Conservation (phyloP, 2,888 invertebrate genomes). For the Tetranychus piercei region DNA sequence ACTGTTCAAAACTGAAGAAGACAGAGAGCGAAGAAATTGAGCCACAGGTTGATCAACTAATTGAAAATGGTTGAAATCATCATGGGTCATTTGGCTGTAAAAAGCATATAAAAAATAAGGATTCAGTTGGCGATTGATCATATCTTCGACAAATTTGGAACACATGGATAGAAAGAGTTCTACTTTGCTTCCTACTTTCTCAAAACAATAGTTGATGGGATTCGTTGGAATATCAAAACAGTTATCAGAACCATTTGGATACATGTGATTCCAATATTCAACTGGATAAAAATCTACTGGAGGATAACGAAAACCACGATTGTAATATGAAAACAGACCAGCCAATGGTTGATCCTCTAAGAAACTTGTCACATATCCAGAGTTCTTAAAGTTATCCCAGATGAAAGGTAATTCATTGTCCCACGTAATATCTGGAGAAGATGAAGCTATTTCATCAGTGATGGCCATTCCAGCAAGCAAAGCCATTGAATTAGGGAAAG, state of each 20-base stretch:
- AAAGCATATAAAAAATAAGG: constrained; percentile 20
- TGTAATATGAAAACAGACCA: constrained; percentile 56
- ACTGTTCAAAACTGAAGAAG: constrained; percentile 12
- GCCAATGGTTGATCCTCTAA: constrained; percentile 61
- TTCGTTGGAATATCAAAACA: too few species aligned
- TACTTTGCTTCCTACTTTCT: not conserved
- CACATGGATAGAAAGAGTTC: not conserved
- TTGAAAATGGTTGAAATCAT: constrained; percentile 21
- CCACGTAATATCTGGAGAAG: constrained; percentile 3
- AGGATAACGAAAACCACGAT: constrained; percentile 54
- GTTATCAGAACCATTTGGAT: too few species aligned
- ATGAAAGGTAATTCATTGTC: constrained; percentile 42
- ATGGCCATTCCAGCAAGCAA: constrained; percentile 45
- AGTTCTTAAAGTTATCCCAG: constrained; percentile 56
- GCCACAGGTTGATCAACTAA: constrained; percentile 19
- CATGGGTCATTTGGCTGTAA: constrained; percentile 22
- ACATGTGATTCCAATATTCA: constrained; percentile 43
- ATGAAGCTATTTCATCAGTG: not conserved
- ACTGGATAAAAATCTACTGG: constrained; percentile 71
- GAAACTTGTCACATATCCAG: constrained; percentile 55
- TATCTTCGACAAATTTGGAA: constrained; percentile 6
- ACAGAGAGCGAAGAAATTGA: constrained; percentile 13
- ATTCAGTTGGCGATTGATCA: not conserved
- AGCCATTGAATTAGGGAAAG: constrained; percentile 71
- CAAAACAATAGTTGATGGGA: constrained; percentile 10